Percentiles rank a stretch among this genome's conserved stretches.
Evolutionary conservation across 1,140 invertebrate genomes (phyloP).

Genomic region (Euschistus heros): DNA sequence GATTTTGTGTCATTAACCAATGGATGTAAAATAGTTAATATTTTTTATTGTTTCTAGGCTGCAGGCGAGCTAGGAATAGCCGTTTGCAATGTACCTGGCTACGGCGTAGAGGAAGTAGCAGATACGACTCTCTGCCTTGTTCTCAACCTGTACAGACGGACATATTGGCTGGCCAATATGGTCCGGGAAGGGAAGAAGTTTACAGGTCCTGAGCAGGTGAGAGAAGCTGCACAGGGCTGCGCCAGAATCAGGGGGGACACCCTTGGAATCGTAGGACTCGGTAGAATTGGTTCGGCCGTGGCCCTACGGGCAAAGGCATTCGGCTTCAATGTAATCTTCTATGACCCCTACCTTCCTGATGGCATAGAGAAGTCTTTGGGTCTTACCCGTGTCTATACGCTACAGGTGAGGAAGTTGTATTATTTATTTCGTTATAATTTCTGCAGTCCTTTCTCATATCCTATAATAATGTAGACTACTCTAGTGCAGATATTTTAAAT

Average conservation of each 20-base stretch:
- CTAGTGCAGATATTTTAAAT: too few species aligned
- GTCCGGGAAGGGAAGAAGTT: conserved; percentile 97
- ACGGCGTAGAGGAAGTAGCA: conserved; percentile 99
- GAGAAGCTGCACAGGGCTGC: conserved; percentile 87
- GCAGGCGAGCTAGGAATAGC: conserved; percentile 71
- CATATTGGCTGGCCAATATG: conserved; percentile 98
- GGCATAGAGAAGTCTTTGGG: conserved; percentile 94
- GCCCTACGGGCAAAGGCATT: conserved; percentile 91
- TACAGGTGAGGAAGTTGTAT: conserved; percentile 65
- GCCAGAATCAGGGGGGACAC: conserved; percentile 92
- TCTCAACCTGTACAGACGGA: conserved; percentile 94
- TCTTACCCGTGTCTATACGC: conserved; percentile 84
- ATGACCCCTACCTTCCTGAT: conserved; percentile 92
- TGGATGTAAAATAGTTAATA: too few species aligned
- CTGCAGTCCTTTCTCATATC: too few species aligned
- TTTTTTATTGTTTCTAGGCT: conserved; percentile 32
- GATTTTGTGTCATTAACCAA: too few species aligned
- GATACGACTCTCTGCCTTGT: conserved; percentile 98
- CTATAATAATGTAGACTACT: too few species aligned
- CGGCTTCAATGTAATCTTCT: conserved; percentile 96
- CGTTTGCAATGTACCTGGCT: conserved; percentile 98
- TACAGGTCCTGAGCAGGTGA: conserved; percentile 57
- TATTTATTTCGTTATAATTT: too few species aligned
- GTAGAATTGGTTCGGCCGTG: conserved; percentile 86
- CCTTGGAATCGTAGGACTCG: conserved; percentile 88